Base-by-base conservation (phyloP, 2,113 vertebrate species). In the human region DNA sequence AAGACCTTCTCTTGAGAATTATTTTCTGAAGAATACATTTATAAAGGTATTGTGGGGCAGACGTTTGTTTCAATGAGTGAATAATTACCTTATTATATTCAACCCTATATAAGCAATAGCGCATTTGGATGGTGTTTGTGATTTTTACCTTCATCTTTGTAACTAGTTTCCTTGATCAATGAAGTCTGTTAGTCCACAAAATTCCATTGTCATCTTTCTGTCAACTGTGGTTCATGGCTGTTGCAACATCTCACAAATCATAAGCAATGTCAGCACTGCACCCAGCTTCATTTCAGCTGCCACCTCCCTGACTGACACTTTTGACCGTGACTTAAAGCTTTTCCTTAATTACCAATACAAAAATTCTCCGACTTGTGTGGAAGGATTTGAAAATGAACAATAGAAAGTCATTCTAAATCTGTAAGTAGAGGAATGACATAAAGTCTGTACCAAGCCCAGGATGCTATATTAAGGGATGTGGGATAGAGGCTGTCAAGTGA, bases 401-500 rank as follows among this genome's bases (percentile, higher is more conserved):
- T 48, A 35, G 20, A 84, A 79, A 86, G n/a, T 92, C 6, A 25
- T n/a, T 94, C 7, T 48, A 73, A 78, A 43, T 45, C 13, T 82
- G 0, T 75, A 81, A 38, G 5, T 14, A 66, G n/a, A 64, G 40
- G 38, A 78, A 35, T 20, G 10, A 57, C 8, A 2, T 55, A 72
- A 89, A 68, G 8, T 2, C 70, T 52, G n/a, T 48, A 4, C 45
- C 9, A 52, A n/a, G n/a, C 76, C 0, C 27, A 57, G 8, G 7
- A 23, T 8, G 1, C 70, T 43, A 0, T 16, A 4, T 14, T 3
- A 48, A 85, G 8, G 1, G 1, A 0, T 55, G 1, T 57, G 40
- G 11, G 23, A 27, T 22, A 12, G 20, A 38, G 2, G 16, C 17
- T 5, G 1, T 38, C 38, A 27, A 18, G 13, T 10, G 23, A 14